phyloP scores from a whole-genome alignment of 2,797 vertebrate species.

The Neopelma chrysocephalum region DNA sequence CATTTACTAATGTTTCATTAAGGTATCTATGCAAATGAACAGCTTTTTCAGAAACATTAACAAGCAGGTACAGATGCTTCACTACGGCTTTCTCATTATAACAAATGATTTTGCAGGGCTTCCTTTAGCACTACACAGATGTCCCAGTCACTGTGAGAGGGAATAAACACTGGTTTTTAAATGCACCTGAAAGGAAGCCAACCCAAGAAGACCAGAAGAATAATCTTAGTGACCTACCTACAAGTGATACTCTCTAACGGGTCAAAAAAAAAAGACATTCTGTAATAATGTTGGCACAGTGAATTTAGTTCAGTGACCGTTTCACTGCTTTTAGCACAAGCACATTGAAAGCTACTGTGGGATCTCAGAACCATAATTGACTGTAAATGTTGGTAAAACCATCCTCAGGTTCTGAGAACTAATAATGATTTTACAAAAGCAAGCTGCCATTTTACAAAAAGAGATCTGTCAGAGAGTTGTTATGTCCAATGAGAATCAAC shows the following conservation, averaged over 20 bases:
- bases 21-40: neutral
- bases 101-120: neutral
- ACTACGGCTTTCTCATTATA: neutral
- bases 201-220: neutral
- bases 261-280: neutral
- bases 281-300: neutral
- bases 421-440: neutral
- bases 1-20: neutral
- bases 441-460: neutral
- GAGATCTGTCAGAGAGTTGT: neutral
- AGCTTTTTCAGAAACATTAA: neutral
- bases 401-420: neutral
- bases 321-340: neutral
- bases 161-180: neutral
- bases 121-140: neutral
- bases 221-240: neutral
- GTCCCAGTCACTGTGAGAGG: neutral
- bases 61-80: neutral
- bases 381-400: fast-evolving
- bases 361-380: neutral
- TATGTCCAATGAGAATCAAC: neutral
- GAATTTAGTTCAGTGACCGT: neutral
- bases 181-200: neutral
- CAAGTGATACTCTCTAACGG: neutral
- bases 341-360: neutral